These are phyloP conservation scores for Psix sp. DNA, from an alignment of 1,140 invertebrate genomes.

Conservation along the genomic window DNA sequence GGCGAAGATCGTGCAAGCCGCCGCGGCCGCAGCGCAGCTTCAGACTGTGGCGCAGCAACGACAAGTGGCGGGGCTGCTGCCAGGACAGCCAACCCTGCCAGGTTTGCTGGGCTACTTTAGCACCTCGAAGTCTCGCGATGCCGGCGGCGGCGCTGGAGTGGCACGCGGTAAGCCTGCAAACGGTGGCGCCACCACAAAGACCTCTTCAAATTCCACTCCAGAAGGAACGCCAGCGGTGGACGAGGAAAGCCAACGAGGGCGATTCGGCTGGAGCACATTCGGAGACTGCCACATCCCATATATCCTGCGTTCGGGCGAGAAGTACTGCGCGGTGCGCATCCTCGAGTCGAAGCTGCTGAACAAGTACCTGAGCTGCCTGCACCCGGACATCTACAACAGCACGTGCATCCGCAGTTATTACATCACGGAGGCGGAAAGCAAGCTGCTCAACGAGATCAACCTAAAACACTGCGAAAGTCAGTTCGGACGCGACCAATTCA, in stretches of 20 bases:
- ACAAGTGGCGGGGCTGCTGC: constrained; percentile 57
- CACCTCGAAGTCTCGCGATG: constrained; percentile 49
- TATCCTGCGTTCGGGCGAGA: constrained; percentile 88
- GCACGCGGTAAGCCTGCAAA: constrained; percentile 5
- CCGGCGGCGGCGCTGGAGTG: constrained; percentile 17
- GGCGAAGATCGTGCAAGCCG: constrained; percentile 79
- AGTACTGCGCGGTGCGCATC: constrained; percentile 94
- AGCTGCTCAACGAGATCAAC: constrained; percentile 95
- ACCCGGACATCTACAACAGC: constrained; percentile 90
- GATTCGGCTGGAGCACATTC: constrained; percentile 92
- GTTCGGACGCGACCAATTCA: constrained; percentile 93
- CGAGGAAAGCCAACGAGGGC: constrained; percentile 88
- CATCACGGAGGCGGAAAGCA: constrained; percentile 92
- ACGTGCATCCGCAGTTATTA: constrained; percentile 95
- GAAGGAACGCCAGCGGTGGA: constrained; percentile 75
- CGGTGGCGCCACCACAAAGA: constrained; percentile 30
- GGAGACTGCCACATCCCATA: constrained; percentile 92
- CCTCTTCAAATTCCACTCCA: constrained; percentile 67
- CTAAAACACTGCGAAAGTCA: constrained; percentile 92
- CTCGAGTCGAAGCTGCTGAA: constrained; percentile 92
- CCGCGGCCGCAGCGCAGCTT: constrained; percentile 76
- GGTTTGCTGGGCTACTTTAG: constrained; percentile 80
- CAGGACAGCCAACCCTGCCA: constrained; percentile 67
- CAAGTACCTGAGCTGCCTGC: constrained; percentile 88
- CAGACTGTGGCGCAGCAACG: constrained; percentile 62